These are phyloP conservation scores for Mythimna pallens DNA, from an alignment of 2,888 invertebrate species.

Conservation along the genomic window DNA sequence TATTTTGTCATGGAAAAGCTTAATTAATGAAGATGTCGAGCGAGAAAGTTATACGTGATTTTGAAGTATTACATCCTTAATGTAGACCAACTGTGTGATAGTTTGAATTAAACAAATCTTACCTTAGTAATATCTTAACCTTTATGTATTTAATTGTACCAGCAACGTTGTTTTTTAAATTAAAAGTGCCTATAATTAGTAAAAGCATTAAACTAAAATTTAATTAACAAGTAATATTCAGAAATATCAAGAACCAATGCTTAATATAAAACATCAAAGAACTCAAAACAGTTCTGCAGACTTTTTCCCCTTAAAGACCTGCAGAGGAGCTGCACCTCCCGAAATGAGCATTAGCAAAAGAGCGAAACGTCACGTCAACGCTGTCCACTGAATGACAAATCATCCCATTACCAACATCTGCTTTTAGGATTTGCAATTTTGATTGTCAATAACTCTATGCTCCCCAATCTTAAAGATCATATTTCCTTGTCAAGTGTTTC, in stretches of 20 bases:
- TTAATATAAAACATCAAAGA: conserved; percentile 73
- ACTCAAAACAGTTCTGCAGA: conserved; percentile 61
- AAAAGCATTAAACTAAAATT: neutral
- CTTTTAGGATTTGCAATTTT: conserved; percentile 50
- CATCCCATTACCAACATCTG: conserved; percentile 76
- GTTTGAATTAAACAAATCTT: neutral
- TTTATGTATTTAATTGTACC: neutral
- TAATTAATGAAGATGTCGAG: conserved; percentile 25
- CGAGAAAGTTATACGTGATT: conserved; percentile 3
- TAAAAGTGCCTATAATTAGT: no score
- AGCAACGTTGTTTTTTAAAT: accelerated
- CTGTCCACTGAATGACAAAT: conserved; percentile 87
- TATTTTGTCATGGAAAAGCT: conserved; percentile 58
- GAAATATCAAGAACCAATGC: conserved; percentile 21
- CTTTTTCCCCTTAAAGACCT: conserved; percentile 75
- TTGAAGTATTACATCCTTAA: neutral
- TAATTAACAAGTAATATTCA: conserved; percentile 16
- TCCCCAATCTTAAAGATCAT: conserved; percentile 59
- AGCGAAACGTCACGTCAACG: conserved; percentile 85
- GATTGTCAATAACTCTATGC: conserved; percentile 54
- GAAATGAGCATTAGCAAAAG: conserved; percentile 84
- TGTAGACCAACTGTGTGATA: neutral
- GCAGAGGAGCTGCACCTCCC: conserved; percentile 70
- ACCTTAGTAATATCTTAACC: neutral
- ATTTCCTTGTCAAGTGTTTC: conserved; percentile 49